These are phyloP conservation scores for Mythimna lalbum DNA, from an alignment of 2,888 invertebrate species.

Conservation along the genomic window DNA sequence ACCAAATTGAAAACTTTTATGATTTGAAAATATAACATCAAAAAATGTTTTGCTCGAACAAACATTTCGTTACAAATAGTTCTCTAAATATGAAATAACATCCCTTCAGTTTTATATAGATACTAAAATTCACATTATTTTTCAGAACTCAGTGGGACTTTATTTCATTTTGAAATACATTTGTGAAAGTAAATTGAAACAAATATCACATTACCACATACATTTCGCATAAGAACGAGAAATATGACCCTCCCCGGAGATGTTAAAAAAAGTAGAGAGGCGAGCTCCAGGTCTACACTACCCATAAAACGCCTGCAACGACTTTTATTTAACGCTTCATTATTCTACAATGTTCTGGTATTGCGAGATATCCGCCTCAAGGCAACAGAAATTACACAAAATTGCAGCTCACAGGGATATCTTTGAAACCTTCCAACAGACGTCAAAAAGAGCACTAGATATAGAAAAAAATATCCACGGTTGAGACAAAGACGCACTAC, in stretches of 20 bases:
- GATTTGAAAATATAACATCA: neutral
- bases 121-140: constrained; percentile 28
- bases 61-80: neutral
- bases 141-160: constrained; percentile 33
- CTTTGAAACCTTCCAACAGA: constrained; percentile 56
- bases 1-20: too few species aligned
- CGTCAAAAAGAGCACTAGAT: constrained; percentile 73
- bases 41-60: neutral
- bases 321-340: constrained; percentile 42
- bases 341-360: constrained; percentile 44
- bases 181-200: constrained; percentile 50
- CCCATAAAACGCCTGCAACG: constrained; percentile 26
- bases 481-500: constrained; percentile 79
- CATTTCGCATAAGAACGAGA: constrained; percentile 46
- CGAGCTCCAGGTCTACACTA: constrained; percentile 25
- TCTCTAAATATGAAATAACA: neutral
- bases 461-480: constrained; percentile 72
- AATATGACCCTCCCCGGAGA: constrained; percentile 49
- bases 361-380: constrained; percentile 19
- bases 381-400: constrained; percentile 40
- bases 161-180: constrained; percentile 48
- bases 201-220: constrained; percentile 54
- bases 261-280: constrained; percentile 23
- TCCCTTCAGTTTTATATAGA: constrained; percentile 3
- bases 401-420: constrained; percentile 48